These are phyloP conservation scores for Drosophila malerkotliana DNA, from an alignment of 1,140 invertebrate genomes.

Conservation along the genomic window DNA sequence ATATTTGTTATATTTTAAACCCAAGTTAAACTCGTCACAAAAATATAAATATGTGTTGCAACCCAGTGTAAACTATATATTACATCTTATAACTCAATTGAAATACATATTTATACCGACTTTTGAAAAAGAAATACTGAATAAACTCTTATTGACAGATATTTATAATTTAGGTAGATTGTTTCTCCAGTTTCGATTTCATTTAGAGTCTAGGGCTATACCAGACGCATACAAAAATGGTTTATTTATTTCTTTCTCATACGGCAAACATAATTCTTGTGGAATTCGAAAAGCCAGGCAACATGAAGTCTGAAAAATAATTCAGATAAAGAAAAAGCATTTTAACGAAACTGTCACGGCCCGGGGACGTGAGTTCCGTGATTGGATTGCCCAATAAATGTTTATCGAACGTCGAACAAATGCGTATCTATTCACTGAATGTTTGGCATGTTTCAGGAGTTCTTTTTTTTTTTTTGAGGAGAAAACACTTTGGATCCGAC, in stretches of 20 bases:
- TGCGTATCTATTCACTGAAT: slow-evolving; percentile 68
- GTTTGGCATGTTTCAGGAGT: slow-evolving; percentile 62
- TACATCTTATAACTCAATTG: too few species aligned
- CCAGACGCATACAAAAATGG: slow-evolving; percentile 40
- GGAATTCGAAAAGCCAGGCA: slow-evolving; percentile 17
- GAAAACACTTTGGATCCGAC: slow-evolving; percentile 42
- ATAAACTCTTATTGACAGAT: not conserved
- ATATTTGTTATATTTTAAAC: too few species aligned
- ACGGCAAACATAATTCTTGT: slow-evolving; percentile 60
- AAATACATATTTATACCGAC: too few species aligned
- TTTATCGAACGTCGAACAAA: slow-evolving; percentile 74
- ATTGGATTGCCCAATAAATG: slow-evolving; percentile 82
- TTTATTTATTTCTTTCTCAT: slow-evolving; percentile 60
- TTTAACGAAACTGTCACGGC: slow-evolving; percentile 79
- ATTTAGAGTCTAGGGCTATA: slow-evolving; percentile 30
- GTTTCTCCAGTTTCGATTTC: slow-evolving; percentile 38
- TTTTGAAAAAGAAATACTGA: not conserved
- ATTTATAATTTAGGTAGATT: not conserved
- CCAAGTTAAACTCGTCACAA: too few species aligned
- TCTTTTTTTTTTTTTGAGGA: slow-evolving; percentile 49
- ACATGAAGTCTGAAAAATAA: slow-evolving; percentile 48
- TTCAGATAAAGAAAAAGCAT: slow-evolving; percentile 63
- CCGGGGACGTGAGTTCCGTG: slow-evolving; percentile 74
- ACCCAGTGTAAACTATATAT: too few species aligned
- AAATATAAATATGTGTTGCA: too few species aligned